These are phyloP conservation scores for Parotocinclus haroldoi DNA, from an alignment of 2,797 vertebrate genomes.

Conservation along the genomic window DNA sequence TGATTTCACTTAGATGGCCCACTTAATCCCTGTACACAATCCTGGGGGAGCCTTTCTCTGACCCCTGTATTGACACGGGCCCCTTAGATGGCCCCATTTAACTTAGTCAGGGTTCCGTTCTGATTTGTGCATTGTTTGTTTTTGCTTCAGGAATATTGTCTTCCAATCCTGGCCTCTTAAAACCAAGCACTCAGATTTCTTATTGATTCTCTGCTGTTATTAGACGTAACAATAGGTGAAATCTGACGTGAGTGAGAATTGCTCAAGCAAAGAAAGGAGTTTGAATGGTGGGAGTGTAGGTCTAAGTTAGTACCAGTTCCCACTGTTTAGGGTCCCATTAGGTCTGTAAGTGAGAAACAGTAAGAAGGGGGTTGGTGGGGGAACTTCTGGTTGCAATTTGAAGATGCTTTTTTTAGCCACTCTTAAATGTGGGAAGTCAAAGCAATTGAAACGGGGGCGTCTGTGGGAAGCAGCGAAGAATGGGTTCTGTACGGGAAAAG, in stretches of 20 bases:
- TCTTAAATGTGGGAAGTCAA: slow-evolving; percentile 80
- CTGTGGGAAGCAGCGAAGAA: slow-evolving; percentile 67
- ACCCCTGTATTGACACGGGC: slow-evolving; percentile 48
- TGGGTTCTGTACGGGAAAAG: slow-evolving; percentile 58
- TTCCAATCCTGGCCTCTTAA: background rate
- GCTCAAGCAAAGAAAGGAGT: slow-evolving; percentile 42
- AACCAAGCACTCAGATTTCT: slow-evolving; percentile 9
- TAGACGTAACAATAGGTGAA: slow-evolving; percentile 49
- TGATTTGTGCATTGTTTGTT: slow-evolving; percentile 35
- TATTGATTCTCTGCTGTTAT: slow-evolving; percentile 28
- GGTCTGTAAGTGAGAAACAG: slow-evolving; percentile 43
- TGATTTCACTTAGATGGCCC: slow-evolving; percentile 60
- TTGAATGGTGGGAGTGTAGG: background rate
- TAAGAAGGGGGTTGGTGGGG: slow-evolving; percentile 45
- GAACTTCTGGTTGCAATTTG: slow-evolving; percentile 79
- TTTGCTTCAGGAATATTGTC: slow-evolving; percentile 26
- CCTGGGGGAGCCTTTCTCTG: slow-evolving; percentile 58
- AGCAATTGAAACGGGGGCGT: slow-evolving; percentile 64
- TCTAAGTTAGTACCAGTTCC: slow-evolving; percentile 38
- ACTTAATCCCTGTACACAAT: slow-evolving; percentile 56
- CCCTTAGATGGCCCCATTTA: slow-evolving; percentile 4
- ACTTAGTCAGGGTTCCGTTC: slow-evolving; percentile 7
- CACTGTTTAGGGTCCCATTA: slow-evolving; percentile 59
- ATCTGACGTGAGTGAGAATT: slow-evolving; percentile 49
- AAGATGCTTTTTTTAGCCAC: slow-evolving; percentile 77